Conservation (phyloP, 2,113 vertebrate species). For the Natator depressus region DNA sequence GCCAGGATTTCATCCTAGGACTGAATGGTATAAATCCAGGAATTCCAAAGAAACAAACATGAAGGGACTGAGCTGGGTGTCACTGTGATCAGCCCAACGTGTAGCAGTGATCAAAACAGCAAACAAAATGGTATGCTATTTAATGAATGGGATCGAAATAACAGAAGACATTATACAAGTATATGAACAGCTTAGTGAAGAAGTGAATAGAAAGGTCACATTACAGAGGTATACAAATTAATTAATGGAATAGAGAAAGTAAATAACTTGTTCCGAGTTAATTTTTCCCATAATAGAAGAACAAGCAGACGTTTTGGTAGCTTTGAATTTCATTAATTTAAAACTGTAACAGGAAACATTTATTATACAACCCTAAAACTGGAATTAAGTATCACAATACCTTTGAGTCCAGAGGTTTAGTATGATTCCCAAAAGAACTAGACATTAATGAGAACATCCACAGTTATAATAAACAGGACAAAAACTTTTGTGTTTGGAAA, state of each 20-base stretch:
- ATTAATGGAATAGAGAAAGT: not conserved
- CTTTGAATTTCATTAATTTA: too few relatives aligned
- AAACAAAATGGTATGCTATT: not conserved
- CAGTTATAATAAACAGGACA: not conserved
- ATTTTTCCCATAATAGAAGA: not conserved
- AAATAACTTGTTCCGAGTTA: not conserved
- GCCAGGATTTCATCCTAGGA: not conserved
- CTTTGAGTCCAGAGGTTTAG: not conserved
- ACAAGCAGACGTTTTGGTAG: not conserved
- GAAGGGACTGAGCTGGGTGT: not conserved
- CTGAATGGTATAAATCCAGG: not conserved
- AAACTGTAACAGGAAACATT: not conserved
- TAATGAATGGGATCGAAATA: not conserved
- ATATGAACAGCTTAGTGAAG: not conserved
- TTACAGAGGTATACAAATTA: not conserved
- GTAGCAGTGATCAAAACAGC: not conserved
- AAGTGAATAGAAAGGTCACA: not conserved
- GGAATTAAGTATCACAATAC: not conserved
- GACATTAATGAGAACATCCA: not conserved
- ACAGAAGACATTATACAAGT: not conserved
- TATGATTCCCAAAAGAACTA: not conserved
- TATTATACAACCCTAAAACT: not conserved
- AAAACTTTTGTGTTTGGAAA: not conserved
- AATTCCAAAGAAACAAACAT: not conserved
- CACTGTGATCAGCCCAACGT: not conserved